These are phyloP conservation scores for Cepaea nemoralis DNA, from an alignment of 1,140 invertebrate species.

Conservation along the genomic window DNA sequence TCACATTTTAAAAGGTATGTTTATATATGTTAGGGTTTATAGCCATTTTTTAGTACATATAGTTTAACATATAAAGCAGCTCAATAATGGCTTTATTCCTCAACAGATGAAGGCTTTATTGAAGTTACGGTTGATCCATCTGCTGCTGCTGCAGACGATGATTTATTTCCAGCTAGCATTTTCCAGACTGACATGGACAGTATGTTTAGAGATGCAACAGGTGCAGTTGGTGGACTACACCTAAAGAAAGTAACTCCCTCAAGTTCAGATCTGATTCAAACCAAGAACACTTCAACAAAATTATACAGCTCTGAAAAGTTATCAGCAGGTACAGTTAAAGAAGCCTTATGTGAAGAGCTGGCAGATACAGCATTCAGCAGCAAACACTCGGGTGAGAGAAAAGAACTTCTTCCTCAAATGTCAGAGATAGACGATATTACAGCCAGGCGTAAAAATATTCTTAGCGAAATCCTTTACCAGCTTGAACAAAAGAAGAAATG, in stretches of 20 bases:
- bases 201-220: background rate
- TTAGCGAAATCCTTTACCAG: conserved; percentile 23
- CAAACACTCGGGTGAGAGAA: background rate
- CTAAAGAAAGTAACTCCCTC: background rate
- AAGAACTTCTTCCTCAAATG: background rate
- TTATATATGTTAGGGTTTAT: no score
- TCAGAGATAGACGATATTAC: background rate
- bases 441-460: conserved; percentile 28
- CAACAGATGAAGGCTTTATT: conserved; percentile 60
- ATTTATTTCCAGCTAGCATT: conserved; percentile 61
- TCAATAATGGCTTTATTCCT: no score
- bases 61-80: no score
- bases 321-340: no score
- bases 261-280: background rate
- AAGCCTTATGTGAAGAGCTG: background rate
- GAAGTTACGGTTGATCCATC: conserved; percentile 55
- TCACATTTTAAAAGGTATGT: no score
- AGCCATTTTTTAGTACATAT: no score
- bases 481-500: conserved; percentile 28
- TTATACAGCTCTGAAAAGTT: no score
- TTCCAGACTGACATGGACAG: conserved; percentile 39
- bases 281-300: background rate
- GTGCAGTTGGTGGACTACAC: background rate
- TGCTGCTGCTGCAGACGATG: conserved; percentile 47
- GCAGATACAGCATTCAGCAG: background rate